phyloP scores from a whole-genome alignment of 2,797 vertebrate species.

The Hypotaenidia philippensis region DNA sequence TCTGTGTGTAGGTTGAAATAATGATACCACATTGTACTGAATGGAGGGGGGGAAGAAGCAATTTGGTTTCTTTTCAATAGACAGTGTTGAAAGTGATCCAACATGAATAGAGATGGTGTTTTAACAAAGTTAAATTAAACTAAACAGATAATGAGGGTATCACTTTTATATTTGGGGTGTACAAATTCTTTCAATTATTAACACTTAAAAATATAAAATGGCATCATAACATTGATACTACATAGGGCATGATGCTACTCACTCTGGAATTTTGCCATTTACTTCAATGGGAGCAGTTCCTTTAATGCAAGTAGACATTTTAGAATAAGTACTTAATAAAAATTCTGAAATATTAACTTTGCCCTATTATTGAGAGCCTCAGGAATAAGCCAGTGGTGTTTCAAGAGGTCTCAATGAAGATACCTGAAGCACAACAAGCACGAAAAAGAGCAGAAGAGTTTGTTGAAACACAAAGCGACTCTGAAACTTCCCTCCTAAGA shows the following conservation, averaged over 20 bases:
- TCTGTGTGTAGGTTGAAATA: not conserved
- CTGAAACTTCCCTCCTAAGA: not conserved
- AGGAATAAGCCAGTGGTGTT: not conserved
- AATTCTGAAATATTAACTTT: not conserved
- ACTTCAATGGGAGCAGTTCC: not conserved
- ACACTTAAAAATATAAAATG: not conserved
- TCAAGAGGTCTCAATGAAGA: not conserved
- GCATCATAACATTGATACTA: not conserved
- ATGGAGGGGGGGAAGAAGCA: not conserved
- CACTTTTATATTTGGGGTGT: not conserved
- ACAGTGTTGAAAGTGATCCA: not conserved
- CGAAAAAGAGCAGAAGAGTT: not conserved
- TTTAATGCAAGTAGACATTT: not conserved
- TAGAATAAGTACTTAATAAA: not conserved
- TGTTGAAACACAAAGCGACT: not conserved
- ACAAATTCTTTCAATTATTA: conserved; percentile 15
- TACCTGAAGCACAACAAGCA: not conserved
- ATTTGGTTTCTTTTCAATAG: not conserved
- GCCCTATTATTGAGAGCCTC: not conserved
- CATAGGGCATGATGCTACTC: not conserved
- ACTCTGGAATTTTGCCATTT: not conserved
- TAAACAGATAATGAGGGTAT: not conserved
- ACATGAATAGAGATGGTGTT: not conserved
- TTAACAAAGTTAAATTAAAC: not conserved
- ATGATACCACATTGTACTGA: not conserved